Conservation (phyloP, 2,888 invertebrate genomes). For the Candidula unifasciata region DNA sequence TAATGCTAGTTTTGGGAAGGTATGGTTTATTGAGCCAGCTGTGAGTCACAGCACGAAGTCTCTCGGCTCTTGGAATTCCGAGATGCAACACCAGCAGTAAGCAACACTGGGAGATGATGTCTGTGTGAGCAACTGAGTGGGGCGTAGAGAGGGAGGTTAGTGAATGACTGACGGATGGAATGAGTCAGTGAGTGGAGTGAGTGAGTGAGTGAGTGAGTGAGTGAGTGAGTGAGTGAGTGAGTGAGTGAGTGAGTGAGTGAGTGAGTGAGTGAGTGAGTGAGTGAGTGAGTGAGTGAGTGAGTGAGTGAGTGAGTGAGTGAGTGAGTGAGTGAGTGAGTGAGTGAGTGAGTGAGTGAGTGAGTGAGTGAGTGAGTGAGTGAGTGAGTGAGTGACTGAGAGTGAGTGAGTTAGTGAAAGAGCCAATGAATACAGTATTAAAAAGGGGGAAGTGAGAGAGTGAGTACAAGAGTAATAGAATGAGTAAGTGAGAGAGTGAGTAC, state of each 20-base stretch:
- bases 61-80: not conserved
- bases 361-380: slow-evolving; percentile 26
- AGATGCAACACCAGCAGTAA: not conserved
- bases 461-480: not conserved
- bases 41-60: too few relatives aligned
- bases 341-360: slow-evolving; percentile 30
- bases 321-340: slow-evolving; percentile 18
- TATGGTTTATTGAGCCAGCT: too few relatives aligned
- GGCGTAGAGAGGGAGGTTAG: not conserved
- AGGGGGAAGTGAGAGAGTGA: not conserved
- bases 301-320: slow-evolving; percentile 4
- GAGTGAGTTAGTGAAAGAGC: not conserved
- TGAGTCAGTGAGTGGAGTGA: not conserved
- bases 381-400: not conserved
- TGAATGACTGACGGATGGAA: not conserved
- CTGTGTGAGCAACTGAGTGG: not conserved
- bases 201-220: not conserved
- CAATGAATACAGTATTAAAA: not conserved
- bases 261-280: not conserved
- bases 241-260: not conserved
- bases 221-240: not conserved
- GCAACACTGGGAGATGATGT: not conserved
- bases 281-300: not conserved
- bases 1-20: too few relatives aligned
- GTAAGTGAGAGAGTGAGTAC: not conserved